phyloP scores from a whole-genome alignment of 2,113 vertebrate genomes.

The Lutjanus erythropterus region DNA sequence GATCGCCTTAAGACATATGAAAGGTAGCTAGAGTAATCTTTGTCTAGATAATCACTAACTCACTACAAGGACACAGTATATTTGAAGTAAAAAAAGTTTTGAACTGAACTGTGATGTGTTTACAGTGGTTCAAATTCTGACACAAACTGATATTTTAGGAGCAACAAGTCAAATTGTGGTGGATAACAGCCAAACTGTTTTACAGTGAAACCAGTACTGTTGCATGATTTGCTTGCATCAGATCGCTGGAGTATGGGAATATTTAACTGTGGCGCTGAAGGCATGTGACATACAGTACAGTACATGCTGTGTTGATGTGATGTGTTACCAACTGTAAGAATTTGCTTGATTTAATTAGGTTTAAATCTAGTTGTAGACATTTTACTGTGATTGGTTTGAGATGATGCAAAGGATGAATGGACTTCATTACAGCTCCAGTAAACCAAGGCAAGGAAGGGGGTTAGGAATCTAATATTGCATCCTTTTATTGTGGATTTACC shows the following conservation, averaged over 20 bases:
- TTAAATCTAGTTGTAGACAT: background rate
- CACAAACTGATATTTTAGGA: background rate
- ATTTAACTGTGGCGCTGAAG: background rate
- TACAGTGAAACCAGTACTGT: background rate
- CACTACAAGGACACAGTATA: too few species aligned
- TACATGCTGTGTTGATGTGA: background rate
- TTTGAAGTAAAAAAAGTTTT: too few species aligned
- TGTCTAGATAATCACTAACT: too few species aligned
- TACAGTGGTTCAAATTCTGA: background rate
- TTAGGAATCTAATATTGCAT: background rate
- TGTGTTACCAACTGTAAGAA: background rate
- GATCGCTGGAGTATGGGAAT: background rate
- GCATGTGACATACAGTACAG: background rate
- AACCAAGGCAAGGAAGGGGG: background rate
- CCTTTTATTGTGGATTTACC: background rate
- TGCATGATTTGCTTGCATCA: constrained; percentile 3
- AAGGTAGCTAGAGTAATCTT: too few species aligned
- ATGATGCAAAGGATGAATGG: background rate
- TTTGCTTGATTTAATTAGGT: background rate
- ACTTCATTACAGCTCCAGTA: background rate
- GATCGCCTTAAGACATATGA: too few species aligned
- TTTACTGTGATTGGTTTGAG: background rate
- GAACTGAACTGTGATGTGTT: background rate
- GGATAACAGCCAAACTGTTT: background rate
- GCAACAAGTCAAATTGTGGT: background rate